Evolutionary conservation across 2,888 invertebrate genomes (phyloP), one percentile per base, ranked within the genome.

Genomic region (Cheilosia impressa): DNA sequence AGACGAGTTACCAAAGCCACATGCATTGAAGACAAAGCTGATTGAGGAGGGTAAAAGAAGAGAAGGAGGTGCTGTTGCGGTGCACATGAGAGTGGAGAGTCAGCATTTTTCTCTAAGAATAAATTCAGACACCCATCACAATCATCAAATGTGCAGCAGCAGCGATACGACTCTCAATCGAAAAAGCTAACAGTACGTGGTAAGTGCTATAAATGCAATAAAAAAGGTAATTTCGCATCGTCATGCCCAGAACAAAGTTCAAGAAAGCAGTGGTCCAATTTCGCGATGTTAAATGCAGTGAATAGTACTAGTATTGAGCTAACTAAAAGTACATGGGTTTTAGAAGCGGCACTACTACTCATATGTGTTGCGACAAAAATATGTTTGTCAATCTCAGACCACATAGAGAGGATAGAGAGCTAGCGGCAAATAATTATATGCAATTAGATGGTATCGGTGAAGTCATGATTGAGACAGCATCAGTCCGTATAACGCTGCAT

Each of bases 1-100:
- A 27, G 47, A 65, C 55, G 31, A 19, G 10, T 19, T 75, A 55
- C 55, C 65, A 9, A 55, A 6, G 27, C 24, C 57, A n/a, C 45
- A 10, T 41, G 53, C 24, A 38, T 52, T 82, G n/a, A 82, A 72
- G 15, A 60, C 41, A 13, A 76, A 82, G 47, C 57, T 71, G 43
- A 43, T 82, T 10, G 82, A 76, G 22, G 82, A 82, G n/a, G 63
- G 47, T 9, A 68, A 82, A 41, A 71, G 76, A 47, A 55, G 75
- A 13, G 76, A 76, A 57, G 41, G 45, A 15, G 24, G 58, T 43
- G 43, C 43, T n/a, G 43, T 43, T 43, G n/a, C 43, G 4, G 43
- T n/a, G 15, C 50, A 65, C n/a, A n/a, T n/a, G n/a, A n/a, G n/a
- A n/a, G n/a, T n/a, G n/a, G n/a, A n/a, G n/a, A n/a, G n/a, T n/a